Conservation (phyloP, 2,797 vertebrate genomes). For the Myotis myotis region DNA sequence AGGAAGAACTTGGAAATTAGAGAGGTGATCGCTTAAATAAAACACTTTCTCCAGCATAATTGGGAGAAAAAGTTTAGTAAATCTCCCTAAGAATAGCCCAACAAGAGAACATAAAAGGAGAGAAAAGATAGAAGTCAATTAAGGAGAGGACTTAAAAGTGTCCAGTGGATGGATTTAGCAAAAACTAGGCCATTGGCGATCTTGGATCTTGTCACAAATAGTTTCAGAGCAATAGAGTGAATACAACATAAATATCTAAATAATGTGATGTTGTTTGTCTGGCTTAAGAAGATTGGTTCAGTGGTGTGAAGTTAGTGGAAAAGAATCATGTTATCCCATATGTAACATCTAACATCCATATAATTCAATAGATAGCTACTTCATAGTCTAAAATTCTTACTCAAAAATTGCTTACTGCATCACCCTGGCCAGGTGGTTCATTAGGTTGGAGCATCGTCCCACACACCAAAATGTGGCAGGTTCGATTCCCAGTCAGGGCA, state of each 20-base stretch:
- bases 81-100: background rate
- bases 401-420: background rate
- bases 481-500: background rate
- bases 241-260: background rate
- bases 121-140: background rate
- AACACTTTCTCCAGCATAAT: background rate
- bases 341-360: background rate
- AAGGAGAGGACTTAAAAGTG: conserved; percentile 26
- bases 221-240: background rate
- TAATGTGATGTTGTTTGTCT: background rate
- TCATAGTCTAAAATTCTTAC: background rate
- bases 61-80: background rate
- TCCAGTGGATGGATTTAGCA: background rate
- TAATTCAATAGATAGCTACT: background rate
- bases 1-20: background rate
- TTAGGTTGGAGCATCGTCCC: background rate
- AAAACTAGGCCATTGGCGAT: background rate
- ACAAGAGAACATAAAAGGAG: background rate
- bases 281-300: background rate
- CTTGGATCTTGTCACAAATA: conserved; percentile 33
- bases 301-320: background rate
- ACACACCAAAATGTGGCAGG: background rate
- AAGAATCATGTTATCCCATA: background rate
- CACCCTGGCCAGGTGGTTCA: background rate
- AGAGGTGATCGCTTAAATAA: background rate